Evolutionary conservation across 2,797 vertebrate genomes (phyloP).

Genomic region (Protonibea diacanthus): DNA sequence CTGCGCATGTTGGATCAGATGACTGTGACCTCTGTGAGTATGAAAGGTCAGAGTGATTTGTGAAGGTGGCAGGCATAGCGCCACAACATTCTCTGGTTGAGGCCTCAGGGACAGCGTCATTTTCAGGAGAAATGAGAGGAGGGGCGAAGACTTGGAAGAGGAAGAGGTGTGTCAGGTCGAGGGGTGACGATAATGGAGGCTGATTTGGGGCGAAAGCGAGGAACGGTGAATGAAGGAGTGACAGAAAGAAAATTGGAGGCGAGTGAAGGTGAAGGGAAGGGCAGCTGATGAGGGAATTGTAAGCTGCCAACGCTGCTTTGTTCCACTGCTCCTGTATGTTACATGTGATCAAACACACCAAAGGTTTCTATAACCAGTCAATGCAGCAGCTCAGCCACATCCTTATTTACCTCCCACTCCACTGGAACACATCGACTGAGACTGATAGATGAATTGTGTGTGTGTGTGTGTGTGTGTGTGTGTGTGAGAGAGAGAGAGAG

Average conservation of each 20-base stretch:
- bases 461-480: constrained; percentile 7
- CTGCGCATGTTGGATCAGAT: constrained; percentile 40
- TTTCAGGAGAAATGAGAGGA: constrained; percentile 34
- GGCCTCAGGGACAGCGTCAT: constrained; percentile 51
- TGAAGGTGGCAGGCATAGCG: constrained; percentile 64
- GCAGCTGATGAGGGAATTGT: constrained; percentile 50
- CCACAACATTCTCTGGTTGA: constrained; percentile 15
- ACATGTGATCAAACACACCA: constrained; percentile 61
- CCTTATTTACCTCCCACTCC: constrained; percentile 54
- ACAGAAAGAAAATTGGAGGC: constrained; percentile 57
- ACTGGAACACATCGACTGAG: constrained; percentile 44
- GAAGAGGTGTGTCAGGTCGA: constrained; percentile 35
- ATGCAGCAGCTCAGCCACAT: constrained; percentile 54
- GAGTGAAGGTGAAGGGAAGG: constrained; percentile 20
- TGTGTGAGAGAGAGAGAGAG: not conserved
- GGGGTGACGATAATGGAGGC: constrained; percentile 3
- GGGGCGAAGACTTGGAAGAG: not conserved
- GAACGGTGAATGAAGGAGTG: constrained; percentile 42
- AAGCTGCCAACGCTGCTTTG: constrained; percentile 63
- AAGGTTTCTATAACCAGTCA: constrained; percentile 45
- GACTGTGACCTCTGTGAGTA: constrained; percentile 53
- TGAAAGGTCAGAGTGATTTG: constrained; percentile 79
- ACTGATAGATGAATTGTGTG: constrained; percentile 50
- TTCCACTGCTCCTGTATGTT: constrained; percentile 54
- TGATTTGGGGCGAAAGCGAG: not conserved